phyloP scores from a whole-genome alignment of 35 echinoderm and acorn worm genomes.

The Stichopus chloronotus region DNA sequence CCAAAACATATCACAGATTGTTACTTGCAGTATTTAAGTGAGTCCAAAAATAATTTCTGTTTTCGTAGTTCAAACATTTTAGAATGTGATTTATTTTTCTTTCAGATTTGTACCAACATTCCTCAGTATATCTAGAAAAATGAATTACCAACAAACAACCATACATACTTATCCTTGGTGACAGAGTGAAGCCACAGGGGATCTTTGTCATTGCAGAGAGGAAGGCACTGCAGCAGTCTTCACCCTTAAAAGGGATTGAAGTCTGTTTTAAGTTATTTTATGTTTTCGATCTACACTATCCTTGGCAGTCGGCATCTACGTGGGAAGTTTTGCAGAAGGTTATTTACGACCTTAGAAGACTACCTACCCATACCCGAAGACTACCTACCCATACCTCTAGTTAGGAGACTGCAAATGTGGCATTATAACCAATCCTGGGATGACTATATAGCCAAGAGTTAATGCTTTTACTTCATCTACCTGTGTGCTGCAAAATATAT shows the following conservation, averaged over 20 bases:
- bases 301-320: constrained; percentile 3
- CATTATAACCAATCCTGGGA: too few relatives aligned
- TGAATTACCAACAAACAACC: constrained; percentile 12
- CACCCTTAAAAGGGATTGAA: constrained; percentile 1
- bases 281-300: constrained; percentile 44
- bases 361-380: neutral
- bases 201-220: constrained; percentile 21
- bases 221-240: constrained; percentile 14
- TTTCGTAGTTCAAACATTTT: too few relatives aligned
- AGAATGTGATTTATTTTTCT: neutral
- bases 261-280: constrained; percentile 40
- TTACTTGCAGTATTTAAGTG: too few relatives aligned
- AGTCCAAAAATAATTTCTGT: too few relatives aligned
- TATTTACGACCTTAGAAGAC: neutral
- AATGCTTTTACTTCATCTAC: too few relatives aligned
- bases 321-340: constrained; percentile 32
- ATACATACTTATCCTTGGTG: constrained; percentile 25
- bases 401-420: too few relatives aligned
- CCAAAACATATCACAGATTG: too few relatives aligned
- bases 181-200: neutral
- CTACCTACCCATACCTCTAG: too few relatives aligned
- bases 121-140: constrained; percentile 25
- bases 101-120: constrained; percentile 51
- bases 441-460: too few relatives aligned
- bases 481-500: too few relatives aligned